Evolutionary conservation across 2,113 vertebrate species (phyloP), one percentile per base, ranked within the genome.

Genomic region (Elephantulus edwardii): DNA sequence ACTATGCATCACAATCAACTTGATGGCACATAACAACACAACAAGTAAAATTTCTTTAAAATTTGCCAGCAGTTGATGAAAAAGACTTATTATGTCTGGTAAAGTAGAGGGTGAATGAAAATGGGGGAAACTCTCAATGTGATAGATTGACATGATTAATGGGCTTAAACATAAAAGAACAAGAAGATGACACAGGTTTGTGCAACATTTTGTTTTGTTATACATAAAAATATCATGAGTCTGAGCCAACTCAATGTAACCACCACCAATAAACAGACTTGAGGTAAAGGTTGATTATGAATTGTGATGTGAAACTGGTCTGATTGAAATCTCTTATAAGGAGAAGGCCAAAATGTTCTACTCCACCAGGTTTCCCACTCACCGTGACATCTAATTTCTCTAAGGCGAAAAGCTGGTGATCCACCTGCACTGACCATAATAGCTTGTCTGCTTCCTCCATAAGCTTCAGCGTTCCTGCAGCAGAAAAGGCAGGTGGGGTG

Each of bases 351-450:
- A 33, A 54, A 35, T 24, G 20, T n/a, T 46, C 14, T 16, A 40
- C 13, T 35, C 28, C 9, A 20, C 66, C 64, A 19, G 38, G 30
- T 3, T 6, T 6, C 3, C 83, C 16, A 97, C 98, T 98, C 91
- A 99, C 99, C 1, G 99, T 99, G 79, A 99, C 98, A 86, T 99
- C 99, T 84, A 99, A 96, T 89, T 99, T 99, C 97, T 99, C 98
- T 66, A 99, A 95, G 22, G 99, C 99, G 62, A 99, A 99, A 14
- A 99, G 98, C 97, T 99, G 99, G 94, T 99, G 99, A 96, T 99
- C 99, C 82, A 99, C 99, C 96, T 99, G 99, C 76, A 99, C 98
- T 0, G 99, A 99, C 99, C 99, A 99, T 38, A 99, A 91, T 88
- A 99, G 97, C 96, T 98, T 98, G 95, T 99, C 99, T 0, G 98